Conservation (phyloP, 2,797 vertebrate genomes). For the Myripristis jacobus region DNA sequence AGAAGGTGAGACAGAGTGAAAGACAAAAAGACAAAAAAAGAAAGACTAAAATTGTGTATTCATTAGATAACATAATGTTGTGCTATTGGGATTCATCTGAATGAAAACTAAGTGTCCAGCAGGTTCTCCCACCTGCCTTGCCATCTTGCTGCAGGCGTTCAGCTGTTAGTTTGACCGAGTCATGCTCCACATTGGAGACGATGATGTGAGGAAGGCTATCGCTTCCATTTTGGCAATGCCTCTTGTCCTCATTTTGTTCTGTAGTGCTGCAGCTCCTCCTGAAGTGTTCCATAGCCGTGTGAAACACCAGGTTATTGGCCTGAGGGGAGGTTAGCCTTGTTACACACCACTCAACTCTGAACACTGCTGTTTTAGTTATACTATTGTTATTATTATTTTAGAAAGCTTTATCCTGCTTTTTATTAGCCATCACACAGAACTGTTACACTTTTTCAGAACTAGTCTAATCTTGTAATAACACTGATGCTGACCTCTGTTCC, state of each 20-base stretch:
- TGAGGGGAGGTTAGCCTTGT: conserved; percentile 60
- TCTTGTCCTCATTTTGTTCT: conserved; percentile 9
- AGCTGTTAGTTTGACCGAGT: conserved; percentile 88
- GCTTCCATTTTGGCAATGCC: conserved; percentile 28
- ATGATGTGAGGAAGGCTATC: conserved; percentile 85
- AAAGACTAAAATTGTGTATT: background rate
- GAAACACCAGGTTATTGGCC: conserved; percentile 95
- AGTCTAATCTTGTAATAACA: background rate
- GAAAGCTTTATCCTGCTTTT: too few relatives aligned
- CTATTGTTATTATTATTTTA: background rate
- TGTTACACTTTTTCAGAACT: background rate
- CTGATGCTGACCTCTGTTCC: conserved; percentile 90
- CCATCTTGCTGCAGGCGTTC: conserved; percentile 82
- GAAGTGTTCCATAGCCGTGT: conserved; percentile 87
- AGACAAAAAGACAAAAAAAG: background rate
- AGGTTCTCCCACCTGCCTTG: conserved; percentile 83
- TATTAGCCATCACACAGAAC: background rate
- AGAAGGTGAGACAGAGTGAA: background rate
- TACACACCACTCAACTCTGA: background rate
- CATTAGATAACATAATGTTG: background rate
- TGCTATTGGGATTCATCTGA: background rate
- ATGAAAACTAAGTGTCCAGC: background rate
- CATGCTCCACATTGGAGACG: conserved; percentile 91
- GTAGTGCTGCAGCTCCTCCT: conserved; percentile 50
- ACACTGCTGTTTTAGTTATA: background rate